These are phyloP conservation scores for Hipparchia sbordonii DNA, from an alignment of 2,888 invertebrate species.

Conservation along the genomic window DNA sequence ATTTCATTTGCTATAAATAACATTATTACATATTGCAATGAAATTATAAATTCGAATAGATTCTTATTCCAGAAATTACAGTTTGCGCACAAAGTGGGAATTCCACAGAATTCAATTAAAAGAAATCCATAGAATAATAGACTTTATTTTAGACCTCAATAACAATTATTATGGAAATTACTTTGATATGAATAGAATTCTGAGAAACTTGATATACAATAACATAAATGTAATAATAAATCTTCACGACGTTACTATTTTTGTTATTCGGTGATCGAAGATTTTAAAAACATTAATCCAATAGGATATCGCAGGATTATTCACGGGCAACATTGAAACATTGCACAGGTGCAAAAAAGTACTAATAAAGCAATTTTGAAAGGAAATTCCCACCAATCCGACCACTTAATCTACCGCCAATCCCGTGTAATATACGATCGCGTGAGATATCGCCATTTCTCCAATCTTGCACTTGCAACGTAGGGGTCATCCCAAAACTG, in stretches of 20 bases:
- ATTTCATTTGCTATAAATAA: background rate
- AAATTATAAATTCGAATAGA: background rate
- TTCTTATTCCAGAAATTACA: background rate
- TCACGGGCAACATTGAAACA: background rate
- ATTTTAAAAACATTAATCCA: background rate
- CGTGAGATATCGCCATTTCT: slow-evolving; percentile 66
- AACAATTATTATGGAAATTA: background rate
- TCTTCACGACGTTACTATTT: too few relatives aligned
- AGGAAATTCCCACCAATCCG: slow-evolving; percentile 18
- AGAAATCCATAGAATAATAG: too few relatives aligned
- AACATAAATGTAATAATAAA: background rate
- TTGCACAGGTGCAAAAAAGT: background rate
- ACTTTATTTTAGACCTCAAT: background rate
- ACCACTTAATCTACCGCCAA: slow-evolving; percentile 61
- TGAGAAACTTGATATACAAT: background rate
- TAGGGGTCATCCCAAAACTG: slow-evolving; percentile 61
- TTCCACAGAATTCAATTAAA: background rate
- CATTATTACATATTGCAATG: background rate
- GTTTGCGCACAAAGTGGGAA: background rate
- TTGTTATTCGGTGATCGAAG: too few relatives aligned
- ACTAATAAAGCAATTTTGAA: slow-evolving; percentile 5
- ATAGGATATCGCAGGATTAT: background rate
- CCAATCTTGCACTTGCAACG: slow-evolving; percentile 61
- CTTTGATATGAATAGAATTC: background rate
- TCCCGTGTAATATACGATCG: slow-evolving; percentile 60